A percentile compares a stretch with the other conserved stretches of the same genome.
Conservation (phyloP, 2,888 invertebrate species). For the Homarus gammarus region DNA sequence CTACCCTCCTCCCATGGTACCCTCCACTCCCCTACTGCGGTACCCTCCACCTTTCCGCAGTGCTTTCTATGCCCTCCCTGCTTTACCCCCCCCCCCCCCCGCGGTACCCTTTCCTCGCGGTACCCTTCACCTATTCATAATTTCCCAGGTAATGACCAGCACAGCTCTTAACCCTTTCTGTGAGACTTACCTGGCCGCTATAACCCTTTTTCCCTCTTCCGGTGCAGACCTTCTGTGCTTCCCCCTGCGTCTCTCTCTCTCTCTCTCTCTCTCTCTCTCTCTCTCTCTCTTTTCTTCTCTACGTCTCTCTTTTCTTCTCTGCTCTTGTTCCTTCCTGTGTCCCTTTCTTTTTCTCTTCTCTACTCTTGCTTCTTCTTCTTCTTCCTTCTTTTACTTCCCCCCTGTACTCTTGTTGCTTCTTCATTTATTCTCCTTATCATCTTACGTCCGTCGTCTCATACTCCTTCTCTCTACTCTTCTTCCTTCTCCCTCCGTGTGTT, state of each 20-base stretch:
- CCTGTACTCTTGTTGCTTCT: no score
- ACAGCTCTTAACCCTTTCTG: conserved; percentile 13
- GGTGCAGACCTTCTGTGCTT: no score
- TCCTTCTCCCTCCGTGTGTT: background rate
- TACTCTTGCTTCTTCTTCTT: no score
- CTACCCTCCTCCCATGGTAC: background rate
- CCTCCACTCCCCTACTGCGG: background rate
- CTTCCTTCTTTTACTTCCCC: background rate
- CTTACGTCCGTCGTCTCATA: no score
- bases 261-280: conserved; percentile 14
- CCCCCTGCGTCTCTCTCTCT: conserved; percentile 13
- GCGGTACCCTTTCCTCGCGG: background rate
- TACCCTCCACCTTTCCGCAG: background rate
- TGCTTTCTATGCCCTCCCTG: background rate
- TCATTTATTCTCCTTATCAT: background rate
- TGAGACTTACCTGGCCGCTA: conserved; percentile 17
- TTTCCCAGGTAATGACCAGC: conserved; percentile 20
- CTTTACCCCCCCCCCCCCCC: background rate
- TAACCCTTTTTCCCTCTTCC: conserved; percentile 4
- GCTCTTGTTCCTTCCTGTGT: background rate
- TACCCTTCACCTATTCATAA: conserved; percentile 4
- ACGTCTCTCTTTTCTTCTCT: no score
- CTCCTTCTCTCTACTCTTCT: no score
- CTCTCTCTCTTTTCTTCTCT: background rate
- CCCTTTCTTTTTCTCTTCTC: background rate